Evolutionary conservation across 2,113 vertebrate genomes (phyloP).

Genomic region (Narcine bancroftii): DNA sequence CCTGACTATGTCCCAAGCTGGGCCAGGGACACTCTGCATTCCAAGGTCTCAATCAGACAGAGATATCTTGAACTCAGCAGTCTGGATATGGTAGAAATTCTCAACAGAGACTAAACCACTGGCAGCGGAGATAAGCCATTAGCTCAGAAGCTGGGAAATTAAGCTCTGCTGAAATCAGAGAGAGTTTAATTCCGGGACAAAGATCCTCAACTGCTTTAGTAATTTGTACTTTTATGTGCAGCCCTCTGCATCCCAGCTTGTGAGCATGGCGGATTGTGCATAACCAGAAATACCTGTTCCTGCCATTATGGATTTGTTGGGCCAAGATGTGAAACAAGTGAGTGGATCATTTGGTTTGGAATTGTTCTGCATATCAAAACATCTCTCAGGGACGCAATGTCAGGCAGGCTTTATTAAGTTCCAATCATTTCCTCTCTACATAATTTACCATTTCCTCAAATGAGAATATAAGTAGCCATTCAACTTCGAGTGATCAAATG

Average conservation of each 20-base stretch:
- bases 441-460: neutral
- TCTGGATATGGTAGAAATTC: too few relatives aligned
- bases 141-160: too few relatives aligned
- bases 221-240: constrained; percentile 40
- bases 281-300: constrained; percentile 56
- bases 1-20: too few relatives aligned
- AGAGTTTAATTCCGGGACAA: neutral
- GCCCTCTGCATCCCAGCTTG: constrained; percentile 55
- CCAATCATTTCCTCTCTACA: neutral
- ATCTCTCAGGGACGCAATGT: constrained; percentile 6
- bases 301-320: constrained; percentile 62
- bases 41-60: too few relatives aligned
- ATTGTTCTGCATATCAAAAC: neutral
- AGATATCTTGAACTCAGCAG: too few relatives aligned
- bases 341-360: constrained; percentile 42
- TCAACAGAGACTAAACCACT: too few relatives aligned
- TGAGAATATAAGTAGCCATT: neutral
- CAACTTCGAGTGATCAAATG: neutral
- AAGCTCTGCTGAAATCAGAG: neutral
- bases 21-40: too few relatives aligned
- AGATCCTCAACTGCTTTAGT: neutral
- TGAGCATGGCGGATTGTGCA: constrained; percentile 56
- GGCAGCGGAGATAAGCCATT: too few relatives aligned
- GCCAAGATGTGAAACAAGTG: constrained; percentile 57
- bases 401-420: neutral